Evolutionary conservation across 2,888 invertebrate species (phyloP), one percentile per base, ranked within the genome.

Genomic region (Dione juno): DNA sequence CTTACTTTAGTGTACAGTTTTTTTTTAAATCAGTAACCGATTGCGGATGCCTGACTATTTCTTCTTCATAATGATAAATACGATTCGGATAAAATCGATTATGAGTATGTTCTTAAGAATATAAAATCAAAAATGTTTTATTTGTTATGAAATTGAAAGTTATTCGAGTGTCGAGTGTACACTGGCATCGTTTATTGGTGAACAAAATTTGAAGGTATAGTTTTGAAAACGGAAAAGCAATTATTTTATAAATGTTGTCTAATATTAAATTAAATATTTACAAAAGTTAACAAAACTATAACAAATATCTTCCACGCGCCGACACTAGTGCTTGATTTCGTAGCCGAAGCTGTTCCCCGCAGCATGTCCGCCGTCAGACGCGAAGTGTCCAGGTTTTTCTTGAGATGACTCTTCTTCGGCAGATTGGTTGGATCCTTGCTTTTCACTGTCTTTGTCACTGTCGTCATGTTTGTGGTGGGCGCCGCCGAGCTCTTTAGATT

Each of bases 391-490:
- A 72, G 93, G 85, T 76, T 94, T 84, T 53, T 93, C 87, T 77
- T 92, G 90, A 54, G 89, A 89, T 14, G 94, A 89, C 28, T 28
- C 28, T 70, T 92, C 86, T 75, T 94, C 92, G 1, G 88, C 90
- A 64, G 93, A 90, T 80, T 94, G 93, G 21, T 92, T 94, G 65
- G 85, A 85, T 71, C 88, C 88, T 66, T 92, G 85, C 28, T 81
- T 80, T n/a, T 28, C 28, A 43, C 21, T 45, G 28, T 43, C 61
- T 6, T 9, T 85, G 84, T 57, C 82, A 83, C 74, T 93, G 90
- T 7, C 94, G 40, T 43, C 94, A 75, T 95, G 92, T 69, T 94
- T 94, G 79, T 89, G 86, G 76, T 88, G 88, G 58, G 94, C 94
- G 78, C 88, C 86, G 76, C 87, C 88, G 57, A 16, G 57, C 7